Evolutionary conservation across 2,113 vertebrate genomes (phyloP).

Genomic region (Himantopus leucocephalus): DNA sequence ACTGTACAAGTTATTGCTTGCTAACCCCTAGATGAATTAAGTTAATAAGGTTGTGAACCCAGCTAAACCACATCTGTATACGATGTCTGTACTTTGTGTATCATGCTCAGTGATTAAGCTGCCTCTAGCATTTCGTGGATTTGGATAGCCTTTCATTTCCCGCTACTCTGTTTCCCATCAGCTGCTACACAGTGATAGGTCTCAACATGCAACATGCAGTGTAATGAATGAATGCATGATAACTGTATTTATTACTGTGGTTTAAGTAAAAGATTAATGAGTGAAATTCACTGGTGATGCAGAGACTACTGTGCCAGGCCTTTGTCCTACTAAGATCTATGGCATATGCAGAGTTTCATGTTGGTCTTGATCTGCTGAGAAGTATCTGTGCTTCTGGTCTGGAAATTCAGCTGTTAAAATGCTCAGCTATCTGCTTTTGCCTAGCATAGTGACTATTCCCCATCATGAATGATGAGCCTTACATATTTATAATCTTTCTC

Average conservation of each 20-base stretch:
- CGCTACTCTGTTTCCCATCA: constrained; percentile 40
- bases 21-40: constrained; percentile 7
- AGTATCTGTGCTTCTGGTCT: background rate
- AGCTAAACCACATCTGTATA: constrained; percentile 23
- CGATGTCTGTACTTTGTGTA: background rate
- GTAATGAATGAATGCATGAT: background rate
- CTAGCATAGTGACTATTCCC: background rate
- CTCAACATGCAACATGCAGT: background rate
- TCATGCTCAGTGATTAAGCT: constrained; percentile 27
- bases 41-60: constrained; percentile 42
- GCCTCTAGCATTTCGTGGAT: constrained; percentile 8
- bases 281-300: background rate
- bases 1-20: constrained; percentile 2
- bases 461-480: background rate
- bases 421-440: background rate
- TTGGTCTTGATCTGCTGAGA: background rate
- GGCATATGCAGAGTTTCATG: background rate
- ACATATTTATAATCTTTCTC: background rate
- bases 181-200: background rate
- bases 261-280: constrained; percentile 33
- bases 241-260: constrained; percentile 7
- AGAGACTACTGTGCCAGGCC: background rate
- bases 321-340: background rate
- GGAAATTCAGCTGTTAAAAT: background rate
- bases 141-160: constrained; percentile 43